Conservation (phyloP, 2,113 vertebrate genomes). For the Callithrix jacchus region DNA sequence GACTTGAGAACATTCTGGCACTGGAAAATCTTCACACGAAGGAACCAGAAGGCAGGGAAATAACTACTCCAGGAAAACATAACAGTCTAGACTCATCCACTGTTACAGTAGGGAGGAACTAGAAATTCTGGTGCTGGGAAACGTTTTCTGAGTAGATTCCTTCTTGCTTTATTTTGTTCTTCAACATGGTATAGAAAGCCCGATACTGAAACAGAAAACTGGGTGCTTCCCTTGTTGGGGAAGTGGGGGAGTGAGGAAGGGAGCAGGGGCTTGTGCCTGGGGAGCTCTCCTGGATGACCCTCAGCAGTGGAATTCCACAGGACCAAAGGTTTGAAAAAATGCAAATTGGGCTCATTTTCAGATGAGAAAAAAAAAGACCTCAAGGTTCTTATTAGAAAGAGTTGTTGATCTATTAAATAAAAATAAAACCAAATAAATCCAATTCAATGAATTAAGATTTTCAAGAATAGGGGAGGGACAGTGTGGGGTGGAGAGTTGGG, state of each 20-base stretch:
- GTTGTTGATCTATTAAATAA: not conserved
- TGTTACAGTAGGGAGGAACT: not conserved
- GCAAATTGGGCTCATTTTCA: not conserved
- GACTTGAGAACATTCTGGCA: not conserved
- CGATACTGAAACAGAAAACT: not conserved
- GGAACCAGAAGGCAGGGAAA: not conserved
- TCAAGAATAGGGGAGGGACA: not conserved
- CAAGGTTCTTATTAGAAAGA: not conserved
- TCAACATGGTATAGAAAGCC: not conserved
- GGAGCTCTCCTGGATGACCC: not conserved
- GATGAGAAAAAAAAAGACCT: not conserved
- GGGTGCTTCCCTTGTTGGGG: not conserved
- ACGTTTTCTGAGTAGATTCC: not conserved
- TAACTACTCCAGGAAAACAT: not conserved
- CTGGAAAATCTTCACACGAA: not conserved
- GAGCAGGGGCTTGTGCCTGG: fast-evolving
- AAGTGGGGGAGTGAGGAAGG: not conserved
- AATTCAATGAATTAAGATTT: not conserved
- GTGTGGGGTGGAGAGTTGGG: too few relatives aligned
- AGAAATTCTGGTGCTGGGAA: not conserved
- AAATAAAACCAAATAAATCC: not conserved
- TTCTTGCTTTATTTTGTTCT: not conserved
- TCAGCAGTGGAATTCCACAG: not conserved
- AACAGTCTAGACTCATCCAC: not conserved
- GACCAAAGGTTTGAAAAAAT: not conserved